phyloP scores from a whole-genome alignment of 2,888 invertebrate genomes.

The Meloe dianella region DNA sequence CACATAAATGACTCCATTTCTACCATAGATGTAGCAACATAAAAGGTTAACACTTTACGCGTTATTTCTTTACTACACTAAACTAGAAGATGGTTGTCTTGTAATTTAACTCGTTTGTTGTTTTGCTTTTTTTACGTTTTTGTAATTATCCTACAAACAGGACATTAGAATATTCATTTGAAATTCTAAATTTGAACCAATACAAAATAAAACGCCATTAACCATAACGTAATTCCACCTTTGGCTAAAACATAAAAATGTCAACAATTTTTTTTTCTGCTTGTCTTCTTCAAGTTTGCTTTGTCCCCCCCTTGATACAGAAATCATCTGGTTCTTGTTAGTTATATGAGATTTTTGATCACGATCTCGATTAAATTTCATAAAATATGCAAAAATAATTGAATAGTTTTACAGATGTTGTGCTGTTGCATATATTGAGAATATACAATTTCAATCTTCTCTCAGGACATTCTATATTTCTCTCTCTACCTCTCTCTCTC shows the following conservation, averaged over 20 bases:
- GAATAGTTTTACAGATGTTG: constrained; percentile 14
- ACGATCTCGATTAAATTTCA: constrained; percentile 16
- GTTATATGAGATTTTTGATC: constrained; percentile 11
- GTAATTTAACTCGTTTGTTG: not conserved
- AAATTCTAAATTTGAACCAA: too few relatives aligned
- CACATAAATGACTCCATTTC: constrained; percentile 16
- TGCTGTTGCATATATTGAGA: not conserved
- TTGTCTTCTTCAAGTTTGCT: not conserved
- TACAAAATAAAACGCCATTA: not conserved
- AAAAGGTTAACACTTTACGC: constrained; percentile 11
- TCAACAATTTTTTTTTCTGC: not conserved
- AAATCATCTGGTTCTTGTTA: constrained; percentile 12
- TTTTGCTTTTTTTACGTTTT: not conserved
- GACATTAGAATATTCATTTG: not conserved
- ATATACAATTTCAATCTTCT: constrained; percentile 15
- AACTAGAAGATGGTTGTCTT: not conserved
- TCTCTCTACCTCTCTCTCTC: not conserved
- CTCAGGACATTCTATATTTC: too few relatives aligned
- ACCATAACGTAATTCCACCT: constrained; percentile 3
- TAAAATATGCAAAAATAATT: constrained; percentile 18
- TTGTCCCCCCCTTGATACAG: not conserved
- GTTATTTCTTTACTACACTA: constrained; percentile 4
- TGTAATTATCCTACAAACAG: not conserved
- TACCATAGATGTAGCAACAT: constrained; percentile 6
- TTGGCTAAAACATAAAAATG: constrained; percentile 11